phyloP scores from a whole-genome alignment of 2,797 vertebrate species.

The Danio kyathit region DNA sequence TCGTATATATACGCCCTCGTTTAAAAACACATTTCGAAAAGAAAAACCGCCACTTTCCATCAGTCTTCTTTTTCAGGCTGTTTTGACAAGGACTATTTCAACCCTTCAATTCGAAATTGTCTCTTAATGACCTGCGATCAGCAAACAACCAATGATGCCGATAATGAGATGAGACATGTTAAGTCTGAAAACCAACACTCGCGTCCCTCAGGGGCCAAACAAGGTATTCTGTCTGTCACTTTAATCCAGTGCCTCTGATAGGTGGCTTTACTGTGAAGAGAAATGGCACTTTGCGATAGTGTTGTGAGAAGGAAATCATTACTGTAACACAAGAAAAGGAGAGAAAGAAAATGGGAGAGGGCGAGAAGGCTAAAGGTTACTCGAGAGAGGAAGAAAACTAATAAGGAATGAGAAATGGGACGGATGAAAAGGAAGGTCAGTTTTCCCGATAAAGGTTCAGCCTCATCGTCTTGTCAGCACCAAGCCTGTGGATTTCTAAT shows the following conservation, averaged over 20 bases:
- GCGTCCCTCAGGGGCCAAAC: constrained; percentile 28
- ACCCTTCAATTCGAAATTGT: neutral
- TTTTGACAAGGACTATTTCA: constrained; percentile 31
- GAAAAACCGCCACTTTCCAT: neutral
- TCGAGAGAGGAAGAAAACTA: constrained; percentile 36
- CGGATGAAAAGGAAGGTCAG: constrained; percentile 38
- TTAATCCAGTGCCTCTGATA: constrained; percentile 61
- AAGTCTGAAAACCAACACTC: constrained; percentile 47
- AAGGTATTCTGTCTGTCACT: constrained; percentile 45
- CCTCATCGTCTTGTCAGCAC: constrained; percentile 23
- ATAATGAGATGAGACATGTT: constrained; percentile 51
- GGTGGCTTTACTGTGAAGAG: constrained; percentile 54
- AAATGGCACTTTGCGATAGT: constrained; percentile 59
- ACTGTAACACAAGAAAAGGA: constrained; percentile 39
- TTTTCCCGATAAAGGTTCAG: constrained; percentile 55
- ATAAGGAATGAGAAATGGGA: constrained; percentile 40
- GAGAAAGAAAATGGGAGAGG: constrained; percentile 33
- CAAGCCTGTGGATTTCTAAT: constrained; percentile 34
- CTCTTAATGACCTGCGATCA: constrained; percentile 49
- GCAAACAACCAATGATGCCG: constrained; percentile 36
- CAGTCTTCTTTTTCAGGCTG: neutral
- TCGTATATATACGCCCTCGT: too few species aligned
- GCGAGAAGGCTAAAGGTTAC: constrained; percentile 36
- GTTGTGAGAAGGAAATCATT: constrained; percentile 61
- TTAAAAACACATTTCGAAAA: neutral